phyloP scores from a whole-genome alignment of 2,113 vertebrate genomes.

The Ibidorhyncha struthersii region DNA sequence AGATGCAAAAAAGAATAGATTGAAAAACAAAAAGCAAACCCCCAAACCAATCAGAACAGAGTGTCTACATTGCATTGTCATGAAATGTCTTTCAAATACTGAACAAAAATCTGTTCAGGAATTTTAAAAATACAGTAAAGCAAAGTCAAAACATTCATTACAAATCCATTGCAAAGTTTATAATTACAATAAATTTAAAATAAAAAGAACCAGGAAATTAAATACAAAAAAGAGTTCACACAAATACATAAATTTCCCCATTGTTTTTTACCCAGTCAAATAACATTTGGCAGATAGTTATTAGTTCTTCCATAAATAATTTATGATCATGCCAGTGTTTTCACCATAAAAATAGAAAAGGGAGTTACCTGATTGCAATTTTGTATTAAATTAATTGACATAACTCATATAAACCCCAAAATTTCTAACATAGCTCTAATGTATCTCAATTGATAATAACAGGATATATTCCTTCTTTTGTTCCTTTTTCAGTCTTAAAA shows the following conservation, averaged over 20 bases:
- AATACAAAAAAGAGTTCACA: neutral
- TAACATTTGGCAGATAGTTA: neutral
- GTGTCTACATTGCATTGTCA: neutral
- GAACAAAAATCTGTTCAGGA: neutral
- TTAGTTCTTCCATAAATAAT: neutral
- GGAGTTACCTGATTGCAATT: neutral
- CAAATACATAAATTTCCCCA: neutral
- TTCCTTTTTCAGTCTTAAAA: neutral
- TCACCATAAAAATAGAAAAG: neutral
- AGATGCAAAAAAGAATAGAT: neutral
- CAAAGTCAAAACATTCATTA: neutral
- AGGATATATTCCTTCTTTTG: neutral
- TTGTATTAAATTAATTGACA: neutral
- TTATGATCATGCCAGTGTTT: neutral
- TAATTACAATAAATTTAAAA: neutral
- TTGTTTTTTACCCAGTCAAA: neutral
- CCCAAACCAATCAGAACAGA: neutral
- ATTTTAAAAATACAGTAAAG: neutral
- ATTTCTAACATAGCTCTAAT: neutral
- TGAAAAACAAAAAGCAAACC: neutral
- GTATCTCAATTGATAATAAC: neutral
- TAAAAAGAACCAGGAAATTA: neutral
- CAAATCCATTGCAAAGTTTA: neutral
- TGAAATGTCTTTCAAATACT: neutral
- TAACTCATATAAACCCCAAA: neutral